These are phyloP conservation scores for Notechis scutatus DNA, from an alignment of 2,113 vertebrate genomes.

Conservation along the genomic window DNA sequence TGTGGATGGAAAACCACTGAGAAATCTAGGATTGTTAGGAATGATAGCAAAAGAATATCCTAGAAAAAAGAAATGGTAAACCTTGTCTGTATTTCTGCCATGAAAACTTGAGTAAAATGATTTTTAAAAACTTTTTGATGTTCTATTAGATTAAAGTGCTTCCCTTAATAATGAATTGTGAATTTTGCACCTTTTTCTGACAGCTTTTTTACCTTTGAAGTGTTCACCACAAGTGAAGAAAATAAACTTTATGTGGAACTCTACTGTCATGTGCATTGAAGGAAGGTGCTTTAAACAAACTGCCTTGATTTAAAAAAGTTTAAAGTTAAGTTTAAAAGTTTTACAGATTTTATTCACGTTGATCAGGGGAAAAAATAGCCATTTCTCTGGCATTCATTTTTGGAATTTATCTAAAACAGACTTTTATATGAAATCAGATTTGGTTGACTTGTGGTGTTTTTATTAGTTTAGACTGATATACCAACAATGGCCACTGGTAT, in stretches of 20 bases:
- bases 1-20: background rate
- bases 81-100: background rate
- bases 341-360: background rate
- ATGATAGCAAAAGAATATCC: background rate
- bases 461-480: background rate
- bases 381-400: background rate
- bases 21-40: background rate
- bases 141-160: background rate
- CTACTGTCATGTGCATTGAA: background rate
- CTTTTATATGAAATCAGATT: background rate
- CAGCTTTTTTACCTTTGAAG: constrained; percentile 28
- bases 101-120: background rate
- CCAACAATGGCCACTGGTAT: background rate
- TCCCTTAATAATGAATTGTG: constrained; percentile 14
- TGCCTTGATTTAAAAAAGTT: background rate
- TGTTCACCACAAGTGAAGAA: constrained; percentile 33
- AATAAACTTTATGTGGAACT: constrained; percentile 2
- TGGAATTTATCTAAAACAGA: background rate
- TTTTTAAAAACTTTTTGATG: background rate
- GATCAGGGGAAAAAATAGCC: background rate
- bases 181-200: constrained; percentile 5
- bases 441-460: background rate
- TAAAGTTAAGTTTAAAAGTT: background rate
- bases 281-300: background rate
- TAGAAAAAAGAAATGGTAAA: background rate